phyloP scores from a whole-genome alignment of 2,113 vertebrate genomes.

The Alosa alosa region DNA sequence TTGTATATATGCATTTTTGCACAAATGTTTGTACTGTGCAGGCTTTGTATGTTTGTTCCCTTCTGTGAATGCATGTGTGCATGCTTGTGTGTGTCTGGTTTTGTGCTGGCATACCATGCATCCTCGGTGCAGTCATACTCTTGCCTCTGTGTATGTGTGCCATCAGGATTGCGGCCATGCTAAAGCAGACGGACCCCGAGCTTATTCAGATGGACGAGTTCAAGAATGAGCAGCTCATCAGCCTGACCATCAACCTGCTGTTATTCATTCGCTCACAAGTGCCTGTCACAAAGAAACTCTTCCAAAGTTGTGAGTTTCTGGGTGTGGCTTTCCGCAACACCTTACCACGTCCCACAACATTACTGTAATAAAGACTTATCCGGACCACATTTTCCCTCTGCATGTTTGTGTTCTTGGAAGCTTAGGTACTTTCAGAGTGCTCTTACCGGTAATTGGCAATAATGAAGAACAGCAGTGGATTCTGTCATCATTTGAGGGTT shows the following conservation, averaged over 20 bases:
- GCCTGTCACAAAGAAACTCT: constrained; percentile 69
- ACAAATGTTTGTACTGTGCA: background rate
- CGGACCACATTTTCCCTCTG: background rate
- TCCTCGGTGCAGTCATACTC: background rate
- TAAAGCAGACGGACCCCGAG: constrained; percentile 63
- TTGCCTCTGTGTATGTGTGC: background rate
- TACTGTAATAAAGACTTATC: background rate
- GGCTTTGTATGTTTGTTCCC: background rate
- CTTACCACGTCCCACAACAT: too few relatives aligned
- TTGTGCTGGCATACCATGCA: background rate
- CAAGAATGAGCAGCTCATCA: constrained; percentile 70
- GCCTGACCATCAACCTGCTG: constrained; percentile 66
- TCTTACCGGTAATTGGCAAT: too few relatives aligned
- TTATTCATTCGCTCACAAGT: constrained; percentile 69
- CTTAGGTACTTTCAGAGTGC: too few relatives aligned
- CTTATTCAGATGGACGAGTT: constrained; percentile 66
- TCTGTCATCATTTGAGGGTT: too few relatives aligned
- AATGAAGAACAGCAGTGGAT: too few relatives aligned
- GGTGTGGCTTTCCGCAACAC: background rate
- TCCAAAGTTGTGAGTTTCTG: constrained; percentile 67
- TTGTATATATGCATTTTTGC: background rate
- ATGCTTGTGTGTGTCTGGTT: background rate
- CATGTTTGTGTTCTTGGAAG: background rate
- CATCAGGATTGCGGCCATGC: constrained; percentile 48
- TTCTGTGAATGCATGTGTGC: background rate